phyloP scores from a whole-genome alignment of 2,888 invertebrate species.

The Dromius quadrimaculatus region DNA sequence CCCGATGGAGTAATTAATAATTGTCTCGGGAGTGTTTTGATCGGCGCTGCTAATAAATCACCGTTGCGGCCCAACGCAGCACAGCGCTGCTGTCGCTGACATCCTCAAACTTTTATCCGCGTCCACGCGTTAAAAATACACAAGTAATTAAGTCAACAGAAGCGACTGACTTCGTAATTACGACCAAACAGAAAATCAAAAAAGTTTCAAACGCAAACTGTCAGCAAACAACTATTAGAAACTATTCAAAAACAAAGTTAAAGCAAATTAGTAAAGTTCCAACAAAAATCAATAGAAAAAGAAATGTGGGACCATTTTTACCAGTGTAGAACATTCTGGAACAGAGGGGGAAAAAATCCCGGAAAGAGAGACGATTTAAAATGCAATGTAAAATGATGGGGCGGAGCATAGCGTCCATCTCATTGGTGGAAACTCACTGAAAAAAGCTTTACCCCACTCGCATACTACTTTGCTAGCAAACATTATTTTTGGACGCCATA shows the following conservation, averaged over 20 bases:
- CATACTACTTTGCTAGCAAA: conserved; percentile 63
- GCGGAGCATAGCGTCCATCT: conserved; percentile 60
- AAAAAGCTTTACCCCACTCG: conserved; percentile 59
- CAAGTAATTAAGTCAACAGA: conserved; percentile 49
- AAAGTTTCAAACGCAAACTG: conserved; percentile 42
- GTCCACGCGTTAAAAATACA: conserved; percentile 46
- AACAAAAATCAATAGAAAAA: conserved; percentile 53
- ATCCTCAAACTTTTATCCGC: too few species aligned
- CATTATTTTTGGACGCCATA: conserved; percentile 68
- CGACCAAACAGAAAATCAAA: conserved; percentile 28
- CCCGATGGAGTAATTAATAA: conserved; percentile 32
- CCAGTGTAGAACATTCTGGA: conserved; percentile 44
- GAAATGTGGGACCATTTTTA: conserved; percentile 47
- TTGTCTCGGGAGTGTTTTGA: conserved; percentile 20
- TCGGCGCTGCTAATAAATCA: conserved; percentile 34
- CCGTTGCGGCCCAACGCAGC: too few species aligned
- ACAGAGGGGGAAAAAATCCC: conserved; percentile 32
- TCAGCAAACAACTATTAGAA: conserved; percentile 52
- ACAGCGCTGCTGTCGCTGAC: conserved; percentile 10
- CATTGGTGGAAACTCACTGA: conserved; percentile 65
- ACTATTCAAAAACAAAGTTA: conserved; percentile 52
- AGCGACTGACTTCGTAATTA: conserved; percentile 48
- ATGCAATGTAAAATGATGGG: conserved; percentile 52
- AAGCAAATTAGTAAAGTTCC: conserved; percentile 51
- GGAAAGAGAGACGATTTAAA: conserved; percentile 49